These are phyloP conservation scores for Leptopilina myrica DNA, from an alignment of 2,888 invertebrate species.

Conservation along the genomic window DNA sequence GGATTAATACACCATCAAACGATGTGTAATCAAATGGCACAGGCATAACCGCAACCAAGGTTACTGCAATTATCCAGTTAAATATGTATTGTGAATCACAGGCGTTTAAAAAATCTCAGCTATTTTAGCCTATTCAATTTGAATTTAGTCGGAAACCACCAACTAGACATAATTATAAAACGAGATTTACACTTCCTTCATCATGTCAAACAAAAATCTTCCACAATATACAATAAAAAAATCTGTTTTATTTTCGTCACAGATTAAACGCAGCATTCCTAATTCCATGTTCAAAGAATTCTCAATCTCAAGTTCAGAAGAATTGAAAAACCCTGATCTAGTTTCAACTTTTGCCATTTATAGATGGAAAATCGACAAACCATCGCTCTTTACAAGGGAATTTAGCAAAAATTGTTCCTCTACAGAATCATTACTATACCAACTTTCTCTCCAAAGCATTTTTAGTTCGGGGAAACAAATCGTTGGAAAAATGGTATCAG, in stretches of 20 bases:
- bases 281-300: too few species aligned
- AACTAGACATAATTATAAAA: background rate
- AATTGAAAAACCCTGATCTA: slow-evolving; percentile 20
- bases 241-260: background rate
- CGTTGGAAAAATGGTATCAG: too few species aligned
- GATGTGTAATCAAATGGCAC: slow-evolving; percentile 35
- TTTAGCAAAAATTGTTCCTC: slow-evolving; percentile 11
- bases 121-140: slow-evolving; percentile 21
- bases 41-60: slow-evolving; percentile 36
- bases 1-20: slow-evolving; percentile 27
- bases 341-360: background rate
- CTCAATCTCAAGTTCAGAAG: background rate
- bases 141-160: slow-evolving; percentile 15
- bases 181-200: too few species aligned
- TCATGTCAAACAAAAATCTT: too few species aligned
- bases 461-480: too few species aligned
- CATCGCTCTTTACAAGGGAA: background rate
- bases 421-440: too few species aligned
- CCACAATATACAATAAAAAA: too few species aligned
- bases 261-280: background rate
- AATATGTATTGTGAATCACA: slow-evolving; percentile 35
- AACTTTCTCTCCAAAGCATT: too few species aligned
- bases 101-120: slow-evolving; percentile 26
- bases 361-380: background rate
- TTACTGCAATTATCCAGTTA: slow-evolving; percentile 26